These are phyloP conservation scores for Mycteria americana DNA, from an alignment of 2,797 vertebrate species.

Conservation along the genomic window DNA sequence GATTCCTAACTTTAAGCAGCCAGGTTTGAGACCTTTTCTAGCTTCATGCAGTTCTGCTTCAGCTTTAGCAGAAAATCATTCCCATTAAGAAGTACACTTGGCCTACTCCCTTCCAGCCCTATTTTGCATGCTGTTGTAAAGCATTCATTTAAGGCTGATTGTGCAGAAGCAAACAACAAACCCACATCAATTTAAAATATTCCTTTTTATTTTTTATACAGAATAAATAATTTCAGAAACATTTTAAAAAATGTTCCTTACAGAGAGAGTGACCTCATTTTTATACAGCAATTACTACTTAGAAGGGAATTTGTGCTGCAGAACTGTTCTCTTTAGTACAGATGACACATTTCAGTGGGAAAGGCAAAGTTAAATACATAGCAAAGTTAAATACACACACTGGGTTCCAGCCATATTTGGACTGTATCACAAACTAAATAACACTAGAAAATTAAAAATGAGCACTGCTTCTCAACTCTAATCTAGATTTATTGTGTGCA, in stretches of 20 bases:
- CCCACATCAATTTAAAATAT: background rate
- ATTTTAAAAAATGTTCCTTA: background rate
- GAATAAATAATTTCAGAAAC: background rate
- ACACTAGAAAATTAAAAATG: slow-evolving; percentile 5
- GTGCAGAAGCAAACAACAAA: slow-evolving; percentile 1
- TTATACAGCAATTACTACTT: background rate
- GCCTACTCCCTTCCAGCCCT: background rate
- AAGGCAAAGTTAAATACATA: background rate
- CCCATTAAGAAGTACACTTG: background rate
- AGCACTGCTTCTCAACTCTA: background rate
- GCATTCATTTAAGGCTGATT: background rate
- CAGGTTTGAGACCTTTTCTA: background rate
- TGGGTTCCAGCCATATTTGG: background rate
- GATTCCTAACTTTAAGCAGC: background rate
- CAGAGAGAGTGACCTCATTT: background rate
- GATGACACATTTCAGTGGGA: slow-evolving; percentile 4
- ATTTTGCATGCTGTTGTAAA: background rate
- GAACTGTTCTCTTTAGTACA: background rate
- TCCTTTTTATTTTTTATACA: background rate
- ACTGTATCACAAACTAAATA: background rate
- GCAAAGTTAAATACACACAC: background rate
- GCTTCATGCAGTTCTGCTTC: background rate
- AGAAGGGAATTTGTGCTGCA: background rate
- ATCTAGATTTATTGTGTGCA: background rate
- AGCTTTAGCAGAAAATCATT: background rate